phyloP scores from a whole-genome alignment of 2,888 invertebrate genomes.

The Caenorhabditis auriculariae region DNA sequence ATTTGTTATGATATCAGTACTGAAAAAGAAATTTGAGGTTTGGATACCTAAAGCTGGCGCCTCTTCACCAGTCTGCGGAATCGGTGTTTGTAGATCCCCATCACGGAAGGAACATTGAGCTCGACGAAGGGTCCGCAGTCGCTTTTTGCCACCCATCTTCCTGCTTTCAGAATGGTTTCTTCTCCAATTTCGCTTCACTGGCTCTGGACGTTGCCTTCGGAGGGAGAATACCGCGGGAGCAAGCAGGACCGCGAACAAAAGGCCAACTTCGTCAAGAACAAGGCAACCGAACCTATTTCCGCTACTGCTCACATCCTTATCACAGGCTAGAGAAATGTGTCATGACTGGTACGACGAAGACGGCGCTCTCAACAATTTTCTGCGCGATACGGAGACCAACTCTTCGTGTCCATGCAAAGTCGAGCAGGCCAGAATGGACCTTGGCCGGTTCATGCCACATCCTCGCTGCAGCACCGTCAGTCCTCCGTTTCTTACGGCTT shows the following conservation, averaged over 20 bases:
- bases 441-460: slow-evolving; percentile 83
- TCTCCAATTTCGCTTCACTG: slow-evolving; percentile 57
- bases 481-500: not conserved
- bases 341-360: slow-evolving; percentile 52
- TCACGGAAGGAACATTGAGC: slow-evolving; percentile 1
- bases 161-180: slow-evolving; percentile 39
- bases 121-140: slow-evolving; percentile 13
- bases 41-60: slow-evolving; percentile 52
- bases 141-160: too few relatives aligned
- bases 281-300: not conserved
- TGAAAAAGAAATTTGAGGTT: slow-evolving; percentile 24
- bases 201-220: slow-evolving; percentile 45
- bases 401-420: slow-evolving; percentile 76
- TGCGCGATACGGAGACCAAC: slow-evolving; percentile 56
- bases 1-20: too few relatives aligned
- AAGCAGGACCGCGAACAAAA: slow-evolving; percentile 16
- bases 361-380: slow-evolving; percentile 51
- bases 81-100: slow-evolving; percentile 1
- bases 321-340: slow-evolving; percentile 42
- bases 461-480: slow-evolving; percentile 45
- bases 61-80: slow-evolving; percentile 28
- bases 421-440: slow-evolving; percentile 84
- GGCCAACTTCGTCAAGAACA: slow-evolving; percentile 11
- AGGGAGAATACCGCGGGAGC: slow-evolving; percentile 18
- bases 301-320: not conserved